Evolutionary conservation across 2,888 invertebrate genomes (phyloP), one percentile per base, ranked within the genome.

Genomic region (Lampropteryx suffumata): DNA sequence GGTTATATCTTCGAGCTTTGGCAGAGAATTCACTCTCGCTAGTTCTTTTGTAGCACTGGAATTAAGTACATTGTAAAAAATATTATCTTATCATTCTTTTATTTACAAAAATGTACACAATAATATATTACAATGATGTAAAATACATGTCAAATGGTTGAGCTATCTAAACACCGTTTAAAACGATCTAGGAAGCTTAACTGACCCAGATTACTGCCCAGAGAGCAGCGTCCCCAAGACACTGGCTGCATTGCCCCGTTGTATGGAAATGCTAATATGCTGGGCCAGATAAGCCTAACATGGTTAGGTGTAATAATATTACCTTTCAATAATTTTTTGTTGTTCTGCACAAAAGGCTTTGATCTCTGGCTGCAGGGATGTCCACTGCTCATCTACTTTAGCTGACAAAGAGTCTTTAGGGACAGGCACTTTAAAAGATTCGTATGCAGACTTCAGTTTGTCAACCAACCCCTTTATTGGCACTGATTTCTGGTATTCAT

Each of bases 331-430:
- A 2, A 72, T 53, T 28, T 64, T 67, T 47, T 86, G 71, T 44
- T 62, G 64, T 8, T 74, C 70, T 0, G 64, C 75, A 49, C 75
- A 75, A 50, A 45, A 89, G 6, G 63, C 50, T 29, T 80, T 68
- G 2, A 90, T 83, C 46, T 74, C 61, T 0, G 71, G 66, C 50
- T 84, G 57, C 32, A 89, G 45, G 0, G 60, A 12, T 9, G 60
- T 56, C 87, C 88, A 88, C 51, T 90, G 85, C 11, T 77, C 71
- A 21, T 89, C 86, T 2, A 90, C 73, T 54, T 67, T 54, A 1
- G 55, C 55, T 0, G 82, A 59, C 12, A 81, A 29, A 0, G 62
- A 74, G 48, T 90, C 89, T 7, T 57, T 40, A 1, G 88, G 89
- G 24, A 75, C 82, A 0, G 88, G 85, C 0, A 89, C 67, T 50